Evolutionary conservation across 2,888 invertebrate species (phyloP).

Genomic region (Agrochola macilenta): DNA sequence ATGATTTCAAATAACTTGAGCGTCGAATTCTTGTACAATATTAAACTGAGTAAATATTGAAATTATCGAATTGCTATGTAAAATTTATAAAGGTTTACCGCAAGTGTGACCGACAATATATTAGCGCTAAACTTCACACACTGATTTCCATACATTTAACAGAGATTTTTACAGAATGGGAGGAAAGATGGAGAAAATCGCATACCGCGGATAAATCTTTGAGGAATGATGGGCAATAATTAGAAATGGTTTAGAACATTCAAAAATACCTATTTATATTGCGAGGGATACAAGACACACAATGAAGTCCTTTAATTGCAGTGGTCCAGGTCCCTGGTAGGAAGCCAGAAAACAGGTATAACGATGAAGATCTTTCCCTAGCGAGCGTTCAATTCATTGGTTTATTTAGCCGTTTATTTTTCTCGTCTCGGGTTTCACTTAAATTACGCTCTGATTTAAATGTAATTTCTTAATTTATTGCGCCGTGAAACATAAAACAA

Average conservation of each 20-base stretch:
- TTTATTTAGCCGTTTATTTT: slow-evolving; percentile 62
- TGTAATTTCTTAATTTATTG: slow-evolving; percentile 65
- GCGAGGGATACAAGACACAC: too few species aligned
- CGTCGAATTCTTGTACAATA: background rate
- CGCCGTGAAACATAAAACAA: slow-evolving; percentile 62
- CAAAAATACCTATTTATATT: background rate
- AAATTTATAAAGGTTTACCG: background rate
- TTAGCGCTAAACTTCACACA: background rate
- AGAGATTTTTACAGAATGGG: background rate
- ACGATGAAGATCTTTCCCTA: slow-evolving; percentile 15
- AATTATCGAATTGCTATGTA: background rate
- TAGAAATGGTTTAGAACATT: too few species aligned
- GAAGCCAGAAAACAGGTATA: slow-evolving; percentile 18
- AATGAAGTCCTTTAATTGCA: slow-evolving; percentile 12
- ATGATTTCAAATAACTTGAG: background rate
- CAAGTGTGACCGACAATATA: background rate
- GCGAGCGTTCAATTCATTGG: slow-evolving; percentile 52
- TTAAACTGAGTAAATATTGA: background rate
- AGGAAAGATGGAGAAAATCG: too few species aligned
- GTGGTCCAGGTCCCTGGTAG: background rate
- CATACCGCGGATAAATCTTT: too few species aligned
- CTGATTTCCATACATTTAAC: background rate
- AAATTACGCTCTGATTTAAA: slow-evolving; percentile 63
- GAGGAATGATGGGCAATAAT: background rate
- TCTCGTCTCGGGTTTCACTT: slow-evolving; percentile 61